Evolutionary conservation across 2,888 invertebrate genomes (phyloP).

Genomic region (Petrophora chlorosata): DNA sequence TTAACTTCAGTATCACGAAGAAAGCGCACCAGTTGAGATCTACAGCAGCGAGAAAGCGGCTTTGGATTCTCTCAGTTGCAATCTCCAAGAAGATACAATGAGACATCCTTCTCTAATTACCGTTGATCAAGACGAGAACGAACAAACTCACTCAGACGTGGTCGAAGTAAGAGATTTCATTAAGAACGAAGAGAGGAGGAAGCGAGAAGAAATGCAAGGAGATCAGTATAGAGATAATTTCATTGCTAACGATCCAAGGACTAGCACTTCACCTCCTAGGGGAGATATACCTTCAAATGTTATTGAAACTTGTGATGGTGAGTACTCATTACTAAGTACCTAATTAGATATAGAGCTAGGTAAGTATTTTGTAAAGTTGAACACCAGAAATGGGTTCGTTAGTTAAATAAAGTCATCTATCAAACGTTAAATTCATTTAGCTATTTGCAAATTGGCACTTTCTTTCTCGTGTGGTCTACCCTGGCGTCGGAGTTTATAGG

Average conservation of each 20-base stretch:
- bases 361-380: no score
- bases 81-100: slow-evolving; percentile 47
- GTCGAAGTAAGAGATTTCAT: slow-evolving; percentile 70
- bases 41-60: slow-evolving; percentile 77
- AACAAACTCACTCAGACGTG: slow-evolving; percentile 46
- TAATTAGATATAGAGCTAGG: no score
- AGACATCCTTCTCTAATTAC: slow-evolving; percentile 57
- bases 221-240: slow-evolving; percentile 64
- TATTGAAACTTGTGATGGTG: slow-evolving; percentile 77
- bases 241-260: slow-evolving; percentile 30
- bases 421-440: no score
- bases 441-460: no score
- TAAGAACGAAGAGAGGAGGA: slow-evolving; percentile 61
- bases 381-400: no score
- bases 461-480: no score
- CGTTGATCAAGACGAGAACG: slow-evolving; percentile 51
- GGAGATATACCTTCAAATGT: slow-evolving; percentile 74
- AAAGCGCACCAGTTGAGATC: slow-evolving; percentile 82
- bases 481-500: no score
- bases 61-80: slow-evolving; percentile 78
- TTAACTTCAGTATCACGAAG: slow-evolving; percentile 81
- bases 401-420: no score
- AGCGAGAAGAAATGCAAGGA: slow-evolving; percentile 70
- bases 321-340: slow-evolving; percentile 33
- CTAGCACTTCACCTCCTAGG: slow-evolving; percentile 50